phyloP scores from a whole-genome alignment of 2,113 vertebrate genomes.

The Epinephelus fuscoguttatus region DNA sequence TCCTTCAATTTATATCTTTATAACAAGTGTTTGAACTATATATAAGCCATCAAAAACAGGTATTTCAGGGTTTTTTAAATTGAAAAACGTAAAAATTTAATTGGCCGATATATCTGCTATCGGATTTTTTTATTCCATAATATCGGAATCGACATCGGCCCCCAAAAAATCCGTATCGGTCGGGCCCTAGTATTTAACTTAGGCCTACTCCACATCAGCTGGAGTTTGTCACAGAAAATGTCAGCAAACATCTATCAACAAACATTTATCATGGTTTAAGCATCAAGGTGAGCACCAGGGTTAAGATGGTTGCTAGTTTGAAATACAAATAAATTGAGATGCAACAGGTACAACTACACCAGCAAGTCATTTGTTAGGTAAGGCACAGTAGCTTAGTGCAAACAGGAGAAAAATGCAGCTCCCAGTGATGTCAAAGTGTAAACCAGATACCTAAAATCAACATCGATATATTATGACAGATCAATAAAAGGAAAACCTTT shows the following conservation, averaged over 20 bases:
- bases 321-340: neutral
- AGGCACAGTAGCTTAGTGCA: neutral
- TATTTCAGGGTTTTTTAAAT: too few species aligned
- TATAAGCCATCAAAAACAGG: too few species aligned
- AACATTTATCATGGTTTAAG: neutral
- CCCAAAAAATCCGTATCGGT: too few species aligned
- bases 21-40: too few species aligned
- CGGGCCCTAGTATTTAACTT: neutral
- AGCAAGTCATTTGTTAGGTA: too few species aligned
- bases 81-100: too few species aligned
- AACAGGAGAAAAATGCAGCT: neutral
- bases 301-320: neutral
- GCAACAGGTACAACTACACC: neutral
- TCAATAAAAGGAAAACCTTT: neutral
- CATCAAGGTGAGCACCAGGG: neutral
- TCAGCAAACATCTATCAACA: too few species aligned
- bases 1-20: too few species aligned
- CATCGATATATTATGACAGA: neutral
- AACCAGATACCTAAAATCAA: neutral
- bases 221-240: neutral
- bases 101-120: too few species aligned
- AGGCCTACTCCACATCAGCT: neutral
- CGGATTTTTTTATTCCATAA: too few species aligned
- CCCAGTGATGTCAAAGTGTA: neutral
- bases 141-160: too few species aligned